These are phyloP conservation scores for Ondatra zibethicus DNA, from an alignment of 2,113 vertebrate species.

Conservation along the genomic window DNA sequence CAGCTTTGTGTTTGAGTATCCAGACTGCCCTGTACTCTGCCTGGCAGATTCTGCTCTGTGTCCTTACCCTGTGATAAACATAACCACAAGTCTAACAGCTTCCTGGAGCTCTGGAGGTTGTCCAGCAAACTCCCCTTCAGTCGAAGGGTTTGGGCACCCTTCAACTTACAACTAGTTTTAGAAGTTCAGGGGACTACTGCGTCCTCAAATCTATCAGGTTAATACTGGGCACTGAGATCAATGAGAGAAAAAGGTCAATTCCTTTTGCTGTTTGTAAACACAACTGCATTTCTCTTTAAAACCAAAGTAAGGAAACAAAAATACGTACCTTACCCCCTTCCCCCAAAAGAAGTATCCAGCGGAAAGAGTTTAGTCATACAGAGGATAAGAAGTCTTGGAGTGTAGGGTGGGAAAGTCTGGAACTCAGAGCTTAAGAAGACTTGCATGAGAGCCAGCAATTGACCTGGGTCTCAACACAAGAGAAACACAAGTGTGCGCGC, in stretches of 20 bases:
- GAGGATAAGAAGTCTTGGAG: not conserved
- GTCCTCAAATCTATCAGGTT: not conserved
- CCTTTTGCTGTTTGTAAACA: constrained; percentile 35
- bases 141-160: not conserved
- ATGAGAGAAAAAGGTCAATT: not conserved
- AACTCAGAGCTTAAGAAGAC: not conserved
- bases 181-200: not conserved
- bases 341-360: not conserved
- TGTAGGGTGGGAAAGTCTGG: not conserved
- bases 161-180: not conserved
- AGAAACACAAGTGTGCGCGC: too few relatives aligned
- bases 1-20: not conserved
- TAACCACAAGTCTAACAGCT: not conserved
- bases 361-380: not conserved
- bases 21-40: not conserved
- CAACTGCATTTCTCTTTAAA: not conserved
- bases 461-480: not conserved
- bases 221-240: not conserved
- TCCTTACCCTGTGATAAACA: not conserved
- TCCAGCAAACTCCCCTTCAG: not conserved
- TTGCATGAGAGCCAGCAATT: not conserved
- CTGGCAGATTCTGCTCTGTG: not conserved
- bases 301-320: constrained; percentile 16
- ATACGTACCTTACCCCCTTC: not conserved
- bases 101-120: not conserved